Conservation (phyloP, 2,113 vertebrate species). For the Mormyrus iriodes region DNA sequence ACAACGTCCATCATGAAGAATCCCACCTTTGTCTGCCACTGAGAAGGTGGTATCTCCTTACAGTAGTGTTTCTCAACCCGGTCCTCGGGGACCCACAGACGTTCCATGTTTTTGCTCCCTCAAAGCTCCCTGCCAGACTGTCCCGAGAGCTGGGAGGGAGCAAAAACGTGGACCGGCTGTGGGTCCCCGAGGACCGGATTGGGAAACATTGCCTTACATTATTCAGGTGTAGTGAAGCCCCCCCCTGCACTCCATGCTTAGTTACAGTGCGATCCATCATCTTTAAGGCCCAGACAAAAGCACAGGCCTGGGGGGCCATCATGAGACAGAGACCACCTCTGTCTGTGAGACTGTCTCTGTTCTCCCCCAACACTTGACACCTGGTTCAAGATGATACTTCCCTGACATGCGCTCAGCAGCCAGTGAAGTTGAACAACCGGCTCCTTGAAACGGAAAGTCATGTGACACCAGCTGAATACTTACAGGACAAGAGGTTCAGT, state of each 20-base stretch:
- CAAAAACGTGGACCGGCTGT: too few species aligned
- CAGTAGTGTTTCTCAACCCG: too few species aligned
- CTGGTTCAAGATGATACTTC: not conserved
- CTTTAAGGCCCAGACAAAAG: not conserved
- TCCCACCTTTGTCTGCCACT: conserved; percentile 36
- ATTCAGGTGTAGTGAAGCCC: not conserved
- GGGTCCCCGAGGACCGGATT: too few species aligned
- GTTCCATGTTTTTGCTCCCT: too few species aligned
- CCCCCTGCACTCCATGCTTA: not conserved
- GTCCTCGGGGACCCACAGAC: too few species aligned
- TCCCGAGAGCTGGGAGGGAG: too few species aligned
- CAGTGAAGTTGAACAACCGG: not conserved
- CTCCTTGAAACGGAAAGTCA: not conserved
- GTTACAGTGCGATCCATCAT: not conserved
- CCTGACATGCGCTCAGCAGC: not conserved
- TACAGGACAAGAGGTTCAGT: not conserved
- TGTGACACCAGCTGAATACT: not conserved
- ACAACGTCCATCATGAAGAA: conserved; percentile 21
- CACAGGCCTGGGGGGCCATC: not conserved
- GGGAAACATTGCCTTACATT: too few species aligned
- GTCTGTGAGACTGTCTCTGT: not conserved
- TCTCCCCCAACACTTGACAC: not conserved
- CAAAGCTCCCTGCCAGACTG: too few species aligned
- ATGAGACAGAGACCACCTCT: not conserved
- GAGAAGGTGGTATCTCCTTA: conserved; percentile 27